Conservation (phyloP, 1,140 invertebrate genomes). For the Diorhabda carinulata region DNA sequence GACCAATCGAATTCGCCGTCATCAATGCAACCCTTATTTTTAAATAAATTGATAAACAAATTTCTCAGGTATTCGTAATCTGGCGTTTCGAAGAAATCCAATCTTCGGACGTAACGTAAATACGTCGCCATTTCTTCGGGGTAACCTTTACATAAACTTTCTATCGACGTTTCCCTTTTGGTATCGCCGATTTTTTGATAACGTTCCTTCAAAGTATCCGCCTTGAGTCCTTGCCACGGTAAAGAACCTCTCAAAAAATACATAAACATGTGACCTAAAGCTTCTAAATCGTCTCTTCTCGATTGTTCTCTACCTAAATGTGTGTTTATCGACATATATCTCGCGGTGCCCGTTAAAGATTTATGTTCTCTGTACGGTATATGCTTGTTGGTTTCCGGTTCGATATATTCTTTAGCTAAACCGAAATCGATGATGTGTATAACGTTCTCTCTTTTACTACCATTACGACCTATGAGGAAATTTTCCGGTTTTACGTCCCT, state of each 20-base stretch:
- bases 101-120: constrained; percentile 89
- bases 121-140: constrained; percentile 96
- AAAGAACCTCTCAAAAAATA: constrained; percentile 97
- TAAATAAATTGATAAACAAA: constrained; percentile 92
- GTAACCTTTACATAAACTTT: constrained; percentile 95
- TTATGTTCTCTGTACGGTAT: constrained; percentile 99
- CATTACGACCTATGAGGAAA: constrained; percentile 97
- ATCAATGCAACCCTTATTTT: constrained; percentile 84
- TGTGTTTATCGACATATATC: constrained; percentile 99
- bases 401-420: constrained; percentile 99
- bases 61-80: constrained; percentile 97
- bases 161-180: constrained; percentile 95
- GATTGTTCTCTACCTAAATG: constrained; percentile 99
- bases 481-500: constrained; percentile 99
- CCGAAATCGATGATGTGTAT: constrained; percentile 99
- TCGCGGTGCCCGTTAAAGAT: constrained; percentile 93
- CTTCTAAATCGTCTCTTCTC: constrained; percentile 96
- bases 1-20: constrained; percentile 98
- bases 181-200: constrained; percentile 99
- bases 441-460: constrained; percentile 96
- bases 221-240: constrained; percentile 99
- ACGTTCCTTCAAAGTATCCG: constrained; percentile 97
- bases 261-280: constrained; percentile 99
- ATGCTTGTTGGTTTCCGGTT: constrained; percentile 98
- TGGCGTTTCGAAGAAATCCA: constrained; percentile 99